A percentile compares a stretch with the other conserved stretches of the same genome.
These are phyloP conservation scores for Streptopelia turtur DNA, from an alignment of 2,797 vertebrate species.

Conservation along the genomic window DNA sequence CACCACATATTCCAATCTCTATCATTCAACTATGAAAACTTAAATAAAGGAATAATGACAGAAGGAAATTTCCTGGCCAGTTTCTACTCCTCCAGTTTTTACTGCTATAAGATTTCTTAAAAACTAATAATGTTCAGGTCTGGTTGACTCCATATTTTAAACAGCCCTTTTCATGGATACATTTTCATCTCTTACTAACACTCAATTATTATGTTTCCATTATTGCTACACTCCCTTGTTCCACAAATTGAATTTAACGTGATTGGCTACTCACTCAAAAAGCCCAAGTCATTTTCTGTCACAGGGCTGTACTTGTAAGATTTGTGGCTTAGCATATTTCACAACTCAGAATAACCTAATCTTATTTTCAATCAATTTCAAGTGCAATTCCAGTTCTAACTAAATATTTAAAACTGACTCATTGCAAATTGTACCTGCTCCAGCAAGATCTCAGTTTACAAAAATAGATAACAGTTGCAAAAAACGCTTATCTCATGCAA, in stretches of 20 bases:
- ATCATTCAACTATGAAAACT: background rate
- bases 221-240: background rate
- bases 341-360: background rate
- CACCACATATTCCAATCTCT: background rate
- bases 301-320: background rate
- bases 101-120: background rate
- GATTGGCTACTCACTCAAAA: background rate
- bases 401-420: background rate
- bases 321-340: background rate
- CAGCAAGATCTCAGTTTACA: background rate
- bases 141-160: background rate
- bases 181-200: background rate
- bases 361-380: background rate
- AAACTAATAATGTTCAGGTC: background rate
- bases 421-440: background rate
- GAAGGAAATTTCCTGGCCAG: background rate
- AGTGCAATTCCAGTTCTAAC: background rate
- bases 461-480: background rate
- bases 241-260: background rate
- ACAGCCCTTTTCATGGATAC: background rate
- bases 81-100: background rate
- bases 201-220: background rate
- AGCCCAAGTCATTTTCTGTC: background rate
- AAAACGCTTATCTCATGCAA: background rate
- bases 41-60: background rate